These are phyloP conservation scores for Catocala sponsa DNA, from an alignment of 2,888 invertebrate species.

Conservation along the genomic window DNA sequence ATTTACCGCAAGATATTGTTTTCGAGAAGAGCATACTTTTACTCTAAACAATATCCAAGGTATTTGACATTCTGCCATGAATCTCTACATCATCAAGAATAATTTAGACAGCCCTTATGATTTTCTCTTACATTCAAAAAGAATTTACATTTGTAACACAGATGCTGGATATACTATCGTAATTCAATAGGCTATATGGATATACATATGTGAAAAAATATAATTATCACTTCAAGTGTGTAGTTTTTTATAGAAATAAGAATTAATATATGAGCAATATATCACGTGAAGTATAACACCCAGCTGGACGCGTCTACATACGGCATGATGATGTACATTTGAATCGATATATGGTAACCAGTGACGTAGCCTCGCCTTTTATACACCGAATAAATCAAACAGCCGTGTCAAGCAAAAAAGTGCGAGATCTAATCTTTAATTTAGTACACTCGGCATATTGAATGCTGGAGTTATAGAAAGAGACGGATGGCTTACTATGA, in stretches of 20 bases:
- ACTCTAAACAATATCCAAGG: too few species aligned
- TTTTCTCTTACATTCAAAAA: too few species aligned
- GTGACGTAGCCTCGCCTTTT: slow-evolving; percentile 33
- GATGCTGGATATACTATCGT: too few species aligned
- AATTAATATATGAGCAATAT: slow-evolving; percentile 17
- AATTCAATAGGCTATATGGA: too few species aligned
- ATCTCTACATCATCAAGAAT: too few species aligned
- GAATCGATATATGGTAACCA: slow-evolving; percentile 36
- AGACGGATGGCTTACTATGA: slow-evolving; percentile 12
- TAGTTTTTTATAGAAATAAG: slow-evolving; percentile 7
- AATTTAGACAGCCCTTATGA: too few species aligned
- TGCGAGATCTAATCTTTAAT: slow-evolving; percentile 24
- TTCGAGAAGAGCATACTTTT: too few species aligned
- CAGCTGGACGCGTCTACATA: slow-evolving; percentile 18
- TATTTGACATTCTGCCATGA: too few species aligned
- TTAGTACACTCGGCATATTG: slow-evolving; percentile 15
- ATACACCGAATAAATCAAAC: slow-evolving; percentile 31
- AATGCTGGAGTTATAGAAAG: slow-evolving; percentile 2
- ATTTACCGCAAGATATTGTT: too few species aligned
- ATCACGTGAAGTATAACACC: slow-evolving; percentile 30
- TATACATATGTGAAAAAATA: too few species aligned
- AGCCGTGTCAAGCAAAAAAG: slow-evolving; percentile 25
- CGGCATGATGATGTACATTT: slow-evolving; percentile 30
- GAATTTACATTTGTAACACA: too few species aligned
- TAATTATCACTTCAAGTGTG: too few species aligned